Evolutionary conservation across 2,888 invertebrate genomes (phyloP), one percentile per base, ranked within the genome.

Genomic region (Volucella zonaria): DNA sequence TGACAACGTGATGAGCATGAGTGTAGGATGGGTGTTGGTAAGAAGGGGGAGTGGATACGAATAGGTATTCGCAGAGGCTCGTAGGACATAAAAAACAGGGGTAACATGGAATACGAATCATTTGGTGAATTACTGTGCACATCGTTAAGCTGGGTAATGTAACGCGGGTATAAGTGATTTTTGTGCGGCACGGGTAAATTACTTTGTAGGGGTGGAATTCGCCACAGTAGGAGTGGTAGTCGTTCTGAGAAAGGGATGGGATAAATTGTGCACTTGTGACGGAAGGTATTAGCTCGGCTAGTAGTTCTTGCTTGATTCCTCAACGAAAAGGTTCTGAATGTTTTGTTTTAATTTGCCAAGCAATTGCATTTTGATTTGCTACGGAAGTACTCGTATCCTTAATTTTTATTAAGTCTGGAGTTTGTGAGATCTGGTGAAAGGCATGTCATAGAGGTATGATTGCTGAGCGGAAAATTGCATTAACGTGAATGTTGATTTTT

Each of bases 61-160:
- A 6, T 31, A 42, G 49, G 40, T 43, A 49, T 56, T 12, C 12
- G 15, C 12, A 42, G 14, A 58, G 23, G 52, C 42, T 54, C 47
- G 3, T 52, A 56, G 74, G 61, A 74, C 68, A 51, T 75, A 51
- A 80, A 80, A 66, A 10, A 15, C 59, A 31, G 6, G 59, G 49
- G 43, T 40, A 66, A 79, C 79, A 67, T 61, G 61, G 54, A 67
- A 79, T 68, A 61, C 51, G 52, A 68, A 76, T 76, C 38, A 61
- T 68, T 76, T 68, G 15, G 38, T 68, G 45, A 76, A 68, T 76
- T 61, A 68, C 67, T 52, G 67, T 67, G 52, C 76, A 67, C 66
- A 58, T 66, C 74, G 45, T 61, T 54, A 45, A 61, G 68, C 38
- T 52, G 52, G 61, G 61, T 61, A 76, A 67, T 76, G 67, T 67